Evolutionary conservation across 1,140 invertebrate genomes (phyloP), one percentile per base, ranked within the genome.

Genomic region (Drosophila busckii): DNA sequence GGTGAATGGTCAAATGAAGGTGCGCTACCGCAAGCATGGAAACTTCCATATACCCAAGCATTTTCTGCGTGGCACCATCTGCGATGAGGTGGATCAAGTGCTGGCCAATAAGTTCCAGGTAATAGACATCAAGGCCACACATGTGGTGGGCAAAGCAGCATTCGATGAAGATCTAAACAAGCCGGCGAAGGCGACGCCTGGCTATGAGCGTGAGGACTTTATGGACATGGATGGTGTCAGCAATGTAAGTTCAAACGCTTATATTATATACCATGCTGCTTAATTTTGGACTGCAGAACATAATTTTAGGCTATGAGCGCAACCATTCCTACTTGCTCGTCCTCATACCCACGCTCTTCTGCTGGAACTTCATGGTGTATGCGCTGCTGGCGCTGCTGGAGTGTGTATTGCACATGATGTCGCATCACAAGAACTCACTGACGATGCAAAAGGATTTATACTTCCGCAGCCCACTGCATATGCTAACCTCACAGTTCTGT

Each of bases 401-500:
- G 71, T 73, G 89, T 0, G 40, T 87, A 4, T 65, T 91, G 44
- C 90, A 91, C 58, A 84, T 88, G 17, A 88, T 90, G 89, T 88
- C 89, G 0, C 90, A 91, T 55, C 88, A 88, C 23, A 91, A 89
- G 63, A 91, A 91, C 50, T 88, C 88, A 26, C 63, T 64, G 8
- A 75, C 90, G 8, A 88, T 87, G 49, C 85, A 89, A 34, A 82
- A 88, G 22, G 86, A 85, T 7, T 78, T 90, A 3, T 90, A 89
- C 32, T 91, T 89, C 56, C 89, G 89, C 35, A 91, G 90, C 25
- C 90, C 90, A 0, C 84, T 91, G 44, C 89, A 91, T 49, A 83
- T 88, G 0, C 88, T 90, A 23, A 88, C 89, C 2, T 89, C 90
- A 1, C 89, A 91, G 54, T 91, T 90, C 66, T 92, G 91, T 58